Conservation (phyloP, 2,797 vertebrate genomes). For the Girardinus metallicus region DNA sequence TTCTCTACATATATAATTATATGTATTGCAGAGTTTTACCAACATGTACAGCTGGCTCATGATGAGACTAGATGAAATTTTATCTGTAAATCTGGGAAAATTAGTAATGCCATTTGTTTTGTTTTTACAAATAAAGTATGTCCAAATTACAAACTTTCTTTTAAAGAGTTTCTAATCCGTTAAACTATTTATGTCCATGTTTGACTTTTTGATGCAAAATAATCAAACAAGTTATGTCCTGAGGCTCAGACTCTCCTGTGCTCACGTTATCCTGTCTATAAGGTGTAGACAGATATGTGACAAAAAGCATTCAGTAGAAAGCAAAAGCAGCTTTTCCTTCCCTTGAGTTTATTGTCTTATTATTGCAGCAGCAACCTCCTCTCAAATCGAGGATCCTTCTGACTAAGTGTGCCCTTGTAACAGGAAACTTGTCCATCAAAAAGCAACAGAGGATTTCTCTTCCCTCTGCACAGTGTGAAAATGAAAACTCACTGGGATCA, state of each 20-base stretch:
- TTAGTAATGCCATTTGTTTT: not conserved
- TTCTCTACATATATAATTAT: not conserved
- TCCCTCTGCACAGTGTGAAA: not conserved
- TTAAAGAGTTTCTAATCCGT: not conserved
- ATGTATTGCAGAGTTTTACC: not conserved
- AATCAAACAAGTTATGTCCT: not conserved
- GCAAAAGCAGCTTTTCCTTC: not conserved
- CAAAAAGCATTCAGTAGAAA: not conserved
- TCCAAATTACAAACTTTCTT: not conserved
- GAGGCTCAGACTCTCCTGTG: not conserved
- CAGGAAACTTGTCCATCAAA: slow-evolving; percentile 41
- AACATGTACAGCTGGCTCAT: not conserved
- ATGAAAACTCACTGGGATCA: slow-evolving; percentile 11
- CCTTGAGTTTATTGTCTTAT: slow-evolving; percentile 8
- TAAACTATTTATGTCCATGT: not conserved
- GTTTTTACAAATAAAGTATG: not conserved
- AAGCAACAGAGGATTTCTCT: slow-evolving; percentile 5
- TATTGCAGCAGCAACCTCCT: slow-evolving; percentile 14
- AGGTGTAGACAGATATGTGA: not conserved
- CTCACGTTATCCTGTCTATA: not conserved
- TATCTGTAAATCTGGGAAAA: not conserved
- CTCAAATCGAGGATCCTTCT: slow-evolving; percentile 20
- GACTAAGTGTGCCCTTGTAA: slow-evolving; percentile 50
- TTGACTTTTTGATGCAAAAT: not conserved
- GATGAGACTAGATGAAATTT: not conserved